Evolutionary conservation across 2,797 vertebrate species (phyloP), one percentile per base, ranked within the genome.

Genomic region (Choloepus didactylus): DNA sequence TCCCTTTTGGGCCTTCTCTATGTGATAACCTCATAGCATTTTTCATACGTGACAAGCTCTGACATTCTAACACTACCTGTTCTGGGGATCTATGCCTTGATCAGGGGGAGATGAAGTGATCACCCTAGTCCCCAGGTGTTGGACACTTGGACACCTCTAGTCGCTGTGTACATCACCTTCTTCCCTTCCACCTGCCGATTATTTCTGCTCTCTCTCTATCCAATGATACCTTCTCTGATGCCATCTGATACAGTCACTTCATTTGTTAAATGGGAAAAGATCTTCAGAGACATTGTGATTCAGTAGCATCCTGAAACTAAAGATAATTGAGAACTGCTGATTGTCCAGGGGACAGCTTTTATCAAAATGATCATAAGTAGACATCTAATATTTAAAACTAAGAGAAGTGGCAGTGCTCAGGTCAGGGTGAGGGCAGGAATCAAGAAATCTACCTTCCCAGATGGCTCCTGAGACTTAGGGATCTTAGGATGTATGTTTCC

Each of bases 161-260:
- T 21, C 60, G 10, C 6, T 51, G 18, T 23, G 21, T 1, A 8
- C 1, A 1, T 0, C 29, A 23, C 25, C 31, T 10, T n/a, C 14
- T 5, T 25, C 1, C 27, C 25, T 66, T 31, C 54, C 35, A 2
- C 35, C 31, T 79, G 0, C 59, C 46, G 62, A 15, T 51, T 49
- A 35, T 38, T 23, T 18, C 25, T 70, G 1, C 12, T 49, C 8
- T 27, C n/a, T 73, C 5, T 31, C 35, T 18, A 23, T 9, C 18
- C 69, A 72, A 44, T 31, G 25, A 69, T 44, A 6, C 6, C 19
- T 35, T 72, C 66, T 91, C 44, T 51, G 38, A 73, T 38, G 16
- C 11, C 14, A n/a, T n/a, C 38, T 77, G 29, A 8, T 5, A 19
- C 7, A 54, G 27, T 0, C 29, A 25, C 27, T 49, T 56, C 59